Base-by-base conservation (phyloP, 2,113 vertebrate species). In the Pseudois nayaur region DNA sequence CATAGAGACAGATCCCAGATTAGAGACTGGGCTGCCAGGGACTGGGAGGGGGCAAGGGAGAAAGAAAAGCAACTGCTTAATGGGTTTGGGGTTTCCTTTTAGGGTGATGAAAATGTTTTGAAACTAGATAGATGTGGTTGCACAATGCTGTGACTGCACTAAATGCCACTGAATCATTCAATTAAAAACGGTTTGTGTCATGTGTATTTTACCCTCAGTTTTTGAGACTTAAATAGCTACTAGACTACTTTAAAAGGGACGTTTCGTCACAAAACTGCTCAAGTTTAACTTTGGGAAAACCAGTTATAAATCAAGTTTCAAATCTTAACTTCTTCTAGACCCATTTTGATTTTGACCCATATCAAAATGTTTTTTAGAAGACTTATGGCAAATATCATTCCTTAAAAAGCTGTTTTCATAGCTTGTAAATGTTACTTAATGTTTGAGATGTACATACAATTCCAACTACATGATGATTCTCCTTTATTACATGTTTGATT, bases 171-270 rank as follows among this genome's bases (percentile, higher is more conserved):
- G 64, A 87, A 89, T 36, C 87, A 84, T 59, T 92, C 50, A 40
- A 33, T 96, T 96, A 78, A 87, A 94, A 91, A 97, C 78, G 40
- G 87, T 59, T 97, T 79, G 84, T 57, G 43, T 94, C 25, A 21
- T 88, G 36, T n/a, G 14, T 78, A 84, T 71, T 71, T 87, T 88
- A 78, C 21, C 17, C 60, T 85, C 88, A 60, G 48, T 55, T 55
- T 84, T 40, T 45, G 23, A 43, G 67, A 43, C 4, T 13, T 45
- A 78, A 43, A 59, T 4, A 76, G 50, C 60, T 54, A 60, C 43
- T 71, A 29, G 11, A 83, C 31, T 83, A 90, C 87, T 97, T 95
- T 95, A 84, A 95, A 95, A 48, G 21, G 31, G 12, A 48, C 25
- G 74, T 97, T 67, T 91, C 48, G 31, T 54, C 29, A 87, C 64